A percentile compares a stretch with the other conserved stretches of the same genome.
Conservation (phyloP, 2,888 invertebrate genomes). For the Lithophane leautieri region DNA sequence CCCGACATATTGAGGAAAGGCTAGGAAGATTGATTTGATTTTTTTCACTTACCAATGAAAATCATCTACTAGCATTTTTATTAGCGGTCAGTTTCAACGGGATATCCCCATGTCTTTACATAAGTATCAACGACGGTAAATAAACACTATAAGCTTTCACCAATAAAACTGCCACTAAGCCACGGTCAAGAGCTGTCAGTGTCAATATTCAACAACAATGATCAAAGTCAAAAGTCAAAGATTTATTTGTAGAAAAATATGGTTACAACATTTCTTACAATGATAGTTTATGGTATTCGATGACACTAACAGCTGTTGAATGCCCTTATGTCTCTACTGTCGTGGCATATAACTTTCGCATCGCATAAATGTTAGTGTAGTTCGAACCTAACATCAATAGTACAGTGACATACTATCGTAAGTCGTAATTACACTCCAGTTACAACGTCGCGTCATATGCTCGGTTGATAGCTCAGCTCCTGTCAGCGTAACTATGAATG, state of each 20-base stretch:
- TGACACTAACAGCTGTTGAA: not conserved
- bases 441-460: not conserved
- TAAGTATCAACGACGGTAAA: too few species aligned
- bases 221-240: too few species aligned
- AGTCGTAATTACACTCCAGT: not conserved
- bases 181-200: not conserved
- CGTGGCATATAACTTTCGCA: not conserved
- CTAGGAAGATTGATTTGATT: too few species aligned
- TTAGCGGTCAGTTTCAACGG: not conserved
- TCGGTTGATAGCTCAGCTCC: not conserved
- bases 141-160: too few species aligned
- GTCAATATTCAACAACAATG: not conserved
- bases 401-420: conserved; percentile 10
- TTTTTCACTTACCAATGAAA: not conserved
- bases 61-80: not conserved
- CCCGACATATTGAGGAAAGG: too few species aligned
- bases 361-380: not conserved
- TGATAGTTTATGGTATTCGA: too few species aligned
- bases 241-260: too few species aligned
- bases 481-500: not conserved
- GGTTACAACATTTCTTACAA: too few species aligned
- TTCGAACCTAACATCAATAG: not conserved
- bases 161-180: not conserved
- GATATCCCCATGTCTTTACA: not conserved
- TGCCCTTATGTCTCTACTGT: not conserved